These are phyloP conservation scores for Amphibalanus amphitrite DNA, from an alignment of 1,140 invertebrate species.

Conservation along the genomic window DNA sequence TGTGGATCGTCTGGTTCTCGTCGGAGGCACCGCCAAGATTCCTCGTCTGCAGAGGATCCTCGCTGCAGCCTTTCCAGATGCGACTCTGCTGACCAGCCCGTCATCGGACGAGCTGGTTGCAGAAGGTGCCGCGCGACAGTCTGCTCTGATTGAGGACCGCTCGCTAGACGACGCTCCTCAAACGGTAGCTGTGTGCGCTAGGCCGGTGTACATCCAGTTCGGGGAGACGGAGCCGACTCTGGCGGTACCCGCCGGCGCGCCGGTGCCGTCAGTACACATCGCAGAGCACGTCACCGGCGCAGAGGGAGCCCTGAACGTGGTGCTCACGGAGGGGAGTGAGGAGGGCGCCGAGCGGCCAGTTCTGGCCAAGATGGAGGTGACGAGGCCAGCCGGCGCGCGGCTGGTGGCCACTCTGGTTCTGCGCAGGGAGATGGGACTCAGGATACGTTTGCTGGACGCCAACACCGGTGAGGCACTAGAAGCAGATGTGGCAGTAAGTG, in stretches of 20 bases:
- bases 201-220: not conserved
- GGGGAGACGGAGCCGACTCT: not conserved
- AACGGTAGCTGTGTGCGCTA: not conserved
- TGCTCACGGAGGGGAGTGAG: not conserved
- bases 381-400: no score
- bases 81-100: not conserved
- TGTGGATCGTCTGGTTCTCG: not conserved
- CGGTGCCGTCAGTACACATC: not conserved
- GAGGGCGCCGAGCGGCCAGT: not conserved
- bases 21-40: not conserved
- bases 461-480: not conserved
- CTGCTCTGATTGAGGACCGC: not conserved
- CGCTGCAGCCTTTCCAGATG: not conserved
- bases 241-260: not conserved
- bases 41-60: not conserved
- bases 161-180: not conserved
- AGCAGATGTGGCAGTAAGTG: not conserved
- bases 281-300: not conserved
- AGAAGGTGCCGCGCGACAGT: not conserved
- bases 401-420: not conserved
- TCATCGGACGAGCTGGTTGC: not conserved
- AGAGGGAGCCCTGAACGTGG: not conserved
- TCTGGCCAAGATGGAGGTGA: not conserved
- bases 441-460: not conserved
- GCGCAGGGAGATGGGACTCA: not conserved